Evolutionary conservation across 2,113 vertebrate genomes (phyloP).

Genomic region (Dasyurus viverrinus): DNA sequence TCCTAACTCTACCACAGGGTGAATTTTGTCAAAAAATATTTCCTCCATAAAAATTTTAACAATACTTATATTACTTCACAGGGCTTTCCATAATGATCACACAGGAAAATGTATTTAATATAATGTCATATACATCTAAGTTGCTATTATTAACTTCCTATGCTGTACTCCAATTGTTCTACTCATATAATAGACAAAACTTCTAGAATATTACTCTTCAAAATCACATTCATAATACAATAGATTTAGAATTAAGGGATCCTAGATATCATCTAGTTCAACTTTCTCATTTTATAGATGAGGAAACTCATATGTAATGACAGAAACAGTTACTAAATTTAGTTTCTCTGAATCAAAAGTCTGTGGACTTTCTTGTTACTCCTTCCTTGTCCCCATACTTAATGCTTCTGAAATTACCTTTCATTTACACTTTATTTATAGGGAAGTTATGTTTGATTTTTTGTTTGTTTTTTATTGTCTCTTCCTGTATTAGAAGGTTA

Average conservation of each 20-base stretch:
- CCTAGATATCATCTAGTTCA: neutral
- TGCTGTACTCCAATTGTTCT: neutral
- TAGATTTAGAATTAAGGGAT: neutral
- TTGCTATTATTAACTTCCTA: neutral
- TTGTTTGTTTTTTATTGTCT: neutral
- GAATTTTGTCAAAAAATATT: neutral
- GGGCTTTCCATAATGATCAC: neutral
- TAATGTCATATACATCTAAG: neutral
- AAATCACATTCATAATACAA: neutral
- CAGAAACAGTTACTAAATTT: neutral
- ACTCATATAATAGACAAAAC: neutral
- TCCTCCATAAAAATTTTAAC: neutral
- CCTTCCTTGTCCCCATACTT: neutral
- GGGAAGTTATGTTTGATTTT: too few species aligned
- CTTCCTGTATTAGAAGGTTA: neutral
- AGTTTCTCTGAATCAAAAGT: neutral
- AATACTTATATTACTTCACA: neutral
- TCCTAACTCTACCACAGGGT: neutral
- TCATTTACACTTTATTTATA: neutral
- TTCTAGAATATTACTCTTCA: neutral
- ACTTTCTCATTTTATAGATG: neutral
- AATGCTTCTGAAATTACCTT: neutral
- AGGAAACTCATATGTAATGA: neutral
- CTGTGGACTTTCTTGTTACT: neutral
- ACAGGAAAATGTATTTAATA: neutral